These are phyloP conservation scores for Cossypha heuglini DNA, from an alignment of 2,797 vertebrate species.

Conservation along the genomic window DNA sequence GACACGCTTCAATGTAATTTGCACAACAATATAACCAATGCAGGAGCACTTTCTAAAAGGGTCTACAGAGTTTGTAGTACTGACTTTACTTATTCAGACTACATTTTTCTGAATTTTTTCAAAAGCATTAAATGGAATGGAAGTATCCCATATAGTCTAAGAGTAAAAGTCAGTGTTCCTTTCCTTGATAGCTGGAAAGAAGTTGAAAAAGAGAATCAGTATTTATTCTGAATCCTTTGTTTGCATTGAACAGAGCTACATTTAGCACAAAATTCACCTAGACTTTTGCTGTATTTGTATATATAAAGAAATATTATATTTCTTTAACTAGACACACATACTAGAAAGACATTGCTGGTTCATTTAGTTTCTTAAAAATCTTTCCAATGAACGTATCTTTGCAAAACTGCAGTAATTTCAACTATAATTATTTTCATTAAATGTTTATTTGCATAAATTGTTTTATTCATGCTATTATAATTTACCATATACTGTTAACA, in stretches of 20 bases:
- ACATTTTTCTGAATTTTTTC: neutral
- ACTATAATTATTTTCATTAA: slow-evolving; percentile 54
- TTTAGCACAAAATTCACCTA: neutral
- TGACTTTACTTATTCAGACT: neutral
- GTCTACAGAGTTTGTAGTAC: neutral
- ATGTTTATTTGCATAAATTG: neutral
- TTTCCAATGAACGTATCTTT: neutral
- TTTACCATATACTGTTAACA: slow-evolving; percentile 30
- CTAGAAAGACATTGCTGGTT: neutral
- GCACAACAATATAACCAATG: neutral
- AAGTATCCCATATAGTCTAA: neutral
- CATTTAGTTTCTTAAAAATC: neutral
- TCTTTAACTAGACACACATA: neutral
- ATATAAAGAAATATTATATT: neutral
- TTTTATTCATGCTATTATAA: slow-evolving; percentile 44
- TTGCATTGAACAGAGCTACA: neutral
- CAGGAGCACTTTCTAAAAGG: neutral
- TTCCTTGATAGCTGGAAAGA: neutral
- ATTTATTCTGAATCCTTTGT: neutral
- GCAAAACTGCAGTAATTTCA: neutral
- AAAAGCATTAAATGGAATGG: neutral
- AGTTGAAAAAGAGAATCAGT: neutral
- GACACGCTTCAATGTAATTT: neutral
- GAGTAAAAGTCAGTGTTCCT: neutral
- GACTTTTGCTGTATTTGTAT: neutral